Evolutionary conservation across 2,113 vertebrate species (phyloP), one percentile per base, ranked within the genome.

Genomic region (Dolichallabes microphthalmus): DNA sequence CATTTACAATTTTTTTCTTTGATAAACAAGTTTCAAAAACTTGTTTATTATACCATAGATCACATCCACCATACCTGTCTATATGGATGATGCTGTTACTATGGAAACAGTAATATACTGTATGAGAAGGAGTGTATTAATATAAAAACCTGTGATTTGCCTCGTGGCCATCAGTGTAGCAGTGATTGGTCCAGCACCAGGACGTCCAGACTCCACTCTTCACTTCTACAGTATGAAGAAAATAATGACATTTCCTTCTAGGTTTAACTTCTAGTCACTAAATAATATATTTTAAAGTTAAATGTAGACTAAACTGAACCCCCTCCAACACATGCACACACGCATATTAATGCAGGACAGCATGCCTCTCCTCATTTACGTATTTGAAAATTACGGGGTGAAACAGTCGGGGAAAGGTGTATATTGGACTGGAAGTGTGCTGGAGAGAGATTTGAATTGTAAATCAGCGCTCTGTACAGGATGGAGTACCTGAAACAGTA

Each of bases 391-490:
- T 82, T 63, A 19, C 6, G 8, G 45, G n/a, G 61, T 52, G 64
- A 80, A 52, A 45, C 0, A 12, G 78, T 60, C 45, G 78, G 53
- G 17, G 50, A 27, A 27, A 80, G 58, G 61, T 80, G 52, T 68
- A 32, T 50, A 30, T 52, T 66, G 61, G 80, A n/a, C 39, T 27
- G 27, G 7, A 66, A 82, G 61, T 52, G 80, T 12, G 11, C 2
- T 50, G 52, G 45, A 68, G 63, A 55, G 27, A 30, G 63, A 82
- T 82, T 55, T 68, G 61, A 82, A 82, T 82, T 82, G 80, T 17
- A 66, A 81, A 81, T 66, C 60, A 14, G 58, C 15, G 35, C 25
- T 9, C 15, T 22, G 12, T 66, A 82, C 63, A 82, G 80, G 63
- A 52, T 9, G 39, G 20, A 74, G 35, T 1, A 25, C 8, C 45